These are phyloP conservation scores for Lasiurus cinereus DNA, from an alignment of 2,113 vertebrate genomes.

Conservation along the genomic window DNA sequence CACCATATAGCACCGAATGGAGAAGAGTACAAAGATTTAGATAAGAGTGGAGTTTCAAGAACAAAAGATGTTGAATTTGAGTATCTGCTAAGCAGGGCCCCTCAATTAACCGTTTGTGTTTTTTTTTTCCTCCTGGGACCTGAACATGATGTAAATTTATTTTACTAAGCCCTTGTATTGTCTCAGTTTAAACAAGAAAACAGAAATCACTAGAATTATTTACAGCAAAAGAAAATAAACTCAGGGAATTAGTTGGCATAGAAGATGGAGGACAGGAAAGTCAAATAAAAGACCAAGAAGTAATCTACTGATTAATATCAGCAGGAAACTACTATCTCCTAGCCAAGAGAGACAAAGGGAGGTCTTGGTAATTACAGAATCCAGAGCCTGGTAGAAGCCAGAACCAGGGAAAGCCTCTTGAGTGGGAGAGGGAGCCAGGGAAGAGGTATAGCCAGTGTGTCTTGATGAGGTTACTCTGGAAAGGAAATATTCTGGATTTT, in stretches of 20 bases:
- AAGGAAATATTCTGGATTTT: background rate
- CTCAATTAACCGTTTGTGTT: background rate
- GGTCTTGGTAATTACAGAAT: background rate
- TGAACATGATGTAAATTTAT: background rate
- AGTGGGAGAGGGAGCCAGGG: background rate
- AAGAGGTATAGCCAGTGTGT: background rate
- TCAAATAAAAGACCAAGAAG: background rate
- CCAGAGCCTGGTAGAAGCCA: background rate
- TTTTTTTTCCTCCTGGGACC: background rate
- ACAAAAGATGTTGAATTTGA: background rate
- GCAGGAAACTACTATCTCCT: background rate
- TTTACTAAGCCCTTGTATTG: background rate
- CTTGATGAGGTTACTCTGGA: background rate
- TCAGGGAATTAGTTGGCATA: background rate
- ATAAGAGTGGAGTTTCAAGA: background rate
- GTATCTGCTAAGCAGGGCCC: background rate
- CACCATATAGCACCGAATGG: background rate
- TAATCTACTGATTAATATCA: background rate
- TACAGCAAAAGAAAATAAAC: background rate
- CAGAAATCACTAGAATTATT: background rate
- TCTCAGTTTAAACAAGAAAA: slow-evolving; percentile 1
- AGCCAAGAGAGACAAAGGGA: background rate
- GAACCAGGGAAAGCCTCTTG: background rate
- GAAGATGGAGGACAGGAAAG: background rate
- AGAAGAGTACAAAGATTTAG: background rate